Conservation (phyloP, 2,888 invertebrate genomes). For the Heliconius erato region DNA sequence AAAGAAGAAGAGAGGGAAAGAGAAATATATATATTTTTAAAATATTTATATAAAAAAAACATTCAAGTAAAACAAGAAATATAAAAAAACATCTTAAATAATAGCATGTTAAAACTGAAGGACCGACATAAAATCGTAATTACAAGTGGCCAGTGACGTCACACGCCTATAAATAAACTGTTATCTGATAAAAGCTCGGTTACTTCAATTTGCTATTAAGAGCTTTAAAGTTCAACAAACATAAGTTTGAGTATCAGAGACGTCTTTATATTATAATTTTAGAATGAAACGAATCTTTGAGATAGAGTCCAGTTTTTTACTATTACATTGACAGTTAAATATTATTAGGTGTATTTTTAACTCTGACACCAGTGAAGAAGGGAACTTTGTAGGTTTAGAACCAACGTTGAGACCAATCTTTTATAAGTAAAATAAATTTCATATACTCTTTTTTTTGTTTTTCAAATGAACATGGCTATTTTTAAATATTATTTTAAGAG, state of each 20-base stretch:
- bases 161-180: slow-evolving; percentile 9
- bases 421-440: too few relatives aligned
- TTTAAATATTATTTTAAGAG: too few relatives aligned
- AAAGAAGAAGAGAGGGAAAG: too few relatives aligned
- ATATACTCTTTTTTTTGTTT: too few relatives aligned
- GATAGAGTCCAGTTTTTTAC: neutral
- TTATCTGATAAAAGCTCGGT: slow-evolving; percentile 18
- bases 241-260: neutral
- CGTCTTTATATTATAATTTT: slow-evolving; percentile 17
- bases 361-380: neutral
- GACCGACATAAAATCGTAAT: neutral
- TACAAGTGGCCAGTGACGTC: slow-evolving; percentile 8
- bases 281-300: neutral
- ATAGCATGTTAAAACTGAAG: neutral
- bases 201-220: neutral
- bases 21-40: too few relatives aligned
- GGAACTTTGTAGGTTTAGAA: too few relatives aligned
- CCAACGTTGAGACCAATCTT: too few relatives aligned
- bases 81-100: too few relatives aligned
- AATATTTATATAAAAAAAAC: too few relatives aligned
- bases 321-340: neutral
- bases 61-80: too few relatives aligned
- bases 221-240: slow-evolving; percentile 2
- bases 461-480: too few relatives aligned
- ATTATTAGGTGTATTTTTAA: neutral